phyloP scores from a whole-genome alignment of 1,140 invertebrate genomes.

The Babylonia areolata region DNA sequence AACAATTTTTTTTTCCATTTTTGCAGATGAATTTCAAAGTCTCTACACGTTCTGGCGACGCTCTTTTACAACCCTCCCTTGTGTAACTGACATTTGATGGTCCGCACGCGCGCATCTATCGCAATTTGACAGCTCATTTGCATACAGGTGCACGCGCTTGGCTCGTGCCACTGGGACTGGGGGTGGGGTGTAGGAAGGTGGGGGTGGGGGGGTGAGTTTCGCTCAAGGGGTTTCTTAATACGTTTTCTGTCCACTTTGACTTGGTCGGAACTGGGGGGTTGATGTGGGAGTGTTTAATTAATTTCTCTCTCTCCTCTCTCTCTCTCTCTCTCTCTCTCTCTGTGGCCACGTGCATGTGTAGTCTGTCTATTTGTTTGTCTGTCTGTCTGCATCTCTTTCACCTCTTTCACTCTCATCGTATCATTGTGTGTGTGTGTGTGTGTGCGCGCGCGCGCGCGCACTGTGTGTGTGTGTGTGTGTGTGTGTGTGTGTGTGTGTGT shows the following conservation, averaged over 20 bases:
- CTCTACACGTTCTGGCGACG: background rate
- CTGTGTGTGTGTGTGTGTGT: no score
- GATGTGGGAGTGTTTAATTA: background rate
- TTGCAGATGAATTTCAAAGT: background rate
- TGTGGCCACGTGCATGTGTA: no score
- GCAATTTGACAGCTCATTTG: constrained; percentile 30
- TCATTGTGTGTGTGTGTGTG: no score
- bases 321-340: background rate
- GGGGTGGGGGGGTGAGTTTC: background rate
- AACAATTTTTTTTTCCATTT: background rate
- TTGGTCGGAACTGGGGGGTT: background rate
- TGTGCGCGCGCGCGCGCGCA: no score
- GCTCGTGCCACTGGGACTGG: no score
- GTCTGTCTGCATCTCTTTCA: no score
- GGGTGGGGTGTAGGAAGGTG: no score
- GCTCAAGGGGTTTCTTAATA: background rate
- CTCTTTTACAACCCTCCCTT: background rate
- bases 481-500: no score
- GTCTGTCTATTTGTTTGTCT: no score
- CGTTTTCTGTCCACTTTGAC: constrained; percentile 2
- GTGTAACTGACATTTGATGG: constrained; percentile 28
- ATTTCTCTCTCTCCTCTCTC: background rate
- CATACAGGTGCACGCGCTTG: constrained; percentile 22
- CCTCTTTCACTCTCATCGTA: no score
- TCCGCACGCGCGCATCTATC: constrained; percentile 28